These are phyloP conservation scores for Palythoa caribaeorum DNA, from an alignment of 92 coral and sea anemone species.

Conservation along the genomic window DNA sequence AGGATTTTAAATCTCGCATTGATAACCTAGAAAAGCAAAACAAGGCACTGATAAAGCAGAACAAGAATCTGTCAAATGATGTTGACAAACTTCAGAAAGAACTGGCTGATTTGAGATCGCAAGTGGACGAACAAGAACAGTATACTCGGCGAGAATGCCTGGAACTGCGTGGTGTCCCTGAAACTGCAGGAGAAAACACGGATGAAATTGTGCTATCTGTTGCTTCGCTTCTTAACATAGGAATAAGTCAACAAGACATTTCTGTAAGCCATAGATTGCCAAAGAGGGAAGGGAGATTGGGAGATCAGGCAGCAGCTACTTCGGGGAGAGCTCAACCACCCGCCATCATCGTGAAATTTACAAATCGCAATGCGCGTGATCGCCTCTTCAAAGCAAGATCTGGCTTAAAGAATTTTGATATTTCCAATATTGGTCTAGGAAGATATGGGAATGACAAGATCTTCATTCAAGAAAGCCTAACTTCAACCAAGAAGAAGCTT, in stretches of 20 bases:
- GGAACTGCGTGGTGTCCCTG: conserved; percentile 33
- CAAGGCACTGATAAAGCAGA: conserved; percentile 20
- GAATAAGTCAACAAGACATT: conserved; percentile 33
- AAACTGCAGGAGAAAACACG: conserved; percentile 19
- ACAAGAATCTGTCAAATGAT: conserved; percentile 33
- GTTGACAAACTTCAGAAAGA: conserved; percentile 30
- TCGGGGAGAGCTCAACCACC: conserved; percentile 17
- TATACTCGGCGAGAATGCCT: conserved; percentile 36
- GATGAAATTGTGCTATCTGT: conserved; percentile 25
- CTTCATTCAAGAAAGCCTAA: conserved; percentile 3
- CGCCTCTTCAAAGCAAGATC: conserved; percentile 31
- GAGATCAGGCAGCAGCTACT: conserved; percentile 11
- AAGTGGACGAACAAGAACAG: conserved; percentile 22
- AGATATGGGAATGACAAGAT: conserved; percentile 28
- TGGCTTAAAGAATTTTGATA: conserved; percentile 1
- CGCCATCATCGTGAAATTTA: conserved; percentile 19
- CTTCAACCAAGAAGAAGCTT: conserved; percentile 23
- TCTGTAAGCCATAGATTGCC: conserved; percentile 23
- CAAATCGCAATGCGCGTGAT: background rate
- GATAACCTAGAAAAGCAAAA: conserved; percentile 38
- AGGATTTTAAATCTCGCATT: conserved; percentile 15
- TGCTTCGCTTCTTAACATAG: conserved; percentile 31
- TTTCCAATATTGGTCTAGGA: conserved; percentile 19
- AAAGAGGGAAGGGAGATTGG: conserved; percentile 8
- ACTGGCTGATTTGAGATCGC: conserved; percentile 31